These are phyloP conservation scores for Bubo blakistoni DNA, from an alignment of 2,113 vertebrate species.

Conservation along the genomic window DNA sequence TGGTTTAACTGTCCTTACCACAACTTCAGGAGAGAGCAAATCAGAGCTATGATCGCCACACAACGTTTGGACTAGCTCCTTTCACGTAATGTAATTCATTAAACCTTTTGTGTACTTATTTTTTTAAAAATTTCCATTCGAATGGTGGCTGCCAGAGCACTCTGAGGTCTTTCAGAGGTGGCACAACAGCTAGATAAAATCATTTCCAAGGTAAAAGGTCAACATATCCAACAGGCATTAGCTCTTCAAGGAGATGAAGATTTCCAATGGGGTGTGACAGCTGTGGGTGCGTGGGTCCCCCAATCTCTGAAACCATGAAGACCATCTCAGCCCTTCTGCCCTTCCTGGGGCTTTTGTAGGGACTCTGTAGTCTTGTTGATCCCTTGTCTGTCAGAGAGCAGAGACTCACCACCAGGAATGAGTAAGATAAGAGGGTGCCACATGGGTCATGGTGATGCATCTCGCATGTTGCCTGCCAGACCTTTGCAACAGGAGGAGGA, in stretches of 20 bases:
- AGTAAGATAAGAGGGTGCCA: background rate
- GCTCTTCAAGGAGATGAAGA: background rate
- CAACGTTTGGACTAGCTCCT: background rate
- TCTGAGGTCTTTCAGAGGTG: background rate
- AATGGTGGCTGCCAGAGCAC: background rate
- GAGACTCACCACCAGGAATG: background rate
- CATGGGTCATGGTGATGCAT: background rate
- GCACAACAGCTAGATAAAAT: background rate
- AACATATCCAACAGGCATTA: background rate
- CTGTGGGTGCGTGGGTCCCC: background rate
- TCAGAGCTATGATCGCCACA: background rate
- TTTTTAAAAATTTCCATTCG: background rate
- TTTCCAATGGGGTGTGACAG: background rate
- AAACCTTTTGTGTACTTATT: background rate
- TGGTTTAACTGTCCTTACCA: background rate
- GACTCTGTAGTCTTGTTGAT: background rate
- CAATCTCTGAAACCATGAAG: accelerated
- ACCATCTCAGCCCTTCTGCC: background rate
- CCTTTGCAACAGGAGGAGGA: background rate
- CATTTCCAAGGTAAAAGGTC: background rate
- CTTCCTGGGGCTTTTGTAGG: background rate
- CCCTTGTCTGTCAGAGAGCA: background rate
- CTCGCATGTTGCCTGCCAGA: background rate
- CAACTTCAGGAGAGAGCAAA: background rate
- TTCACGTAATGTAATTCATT: background rate